Evolutionary conservation across 64 coral and sea anemone genomes (phyloP).

Genomic region (Hydrozoanthus tunicans): DNA sequence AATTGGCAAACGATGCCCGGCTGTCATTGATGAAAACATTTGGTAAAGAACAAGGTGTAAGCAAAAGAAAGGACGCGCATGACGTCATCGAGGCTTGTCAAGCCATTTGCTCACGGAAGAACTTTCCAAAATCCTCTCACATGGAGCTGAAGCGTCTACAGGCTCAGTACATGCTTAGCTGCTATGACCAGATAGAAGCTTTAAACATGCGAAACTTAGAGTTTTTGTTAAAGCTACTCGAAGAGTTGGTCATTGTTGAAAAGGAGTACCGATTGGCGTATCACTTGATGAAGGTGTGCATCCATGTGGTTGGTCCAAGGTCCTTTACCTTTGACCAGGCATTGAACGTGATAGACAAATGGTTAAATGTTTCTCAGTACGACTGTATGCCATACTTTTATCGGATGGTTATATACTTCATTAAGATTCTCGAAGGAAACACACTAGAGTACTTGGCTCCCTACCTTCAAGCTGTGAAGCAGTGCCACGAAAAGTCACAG

Average conservation of each 20-base stretch:
- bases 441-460: constrained; percentile 23
- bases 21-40: constrained; percentile 57
- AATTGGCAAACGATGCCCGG: constrained; percentile 2
- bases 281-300: constrained; percentile 73
- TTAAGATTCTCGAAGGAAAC: constrained; percentile 73
- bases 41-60: background rate
- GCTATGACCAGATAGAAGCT: constrained; percentile 50
- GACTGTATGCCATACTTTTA: constrained; percentile 63
- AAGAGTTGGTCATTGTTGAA: constrained; percentile 52
- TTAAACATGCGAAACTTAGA: constrained; percentile 25
- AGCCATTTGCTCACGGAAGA: constrained; percentile 50
- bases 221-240: constrained; percentile 62
- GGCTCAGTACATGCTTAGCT: constrained; percentile 63
- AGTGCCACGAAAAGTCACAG: constrained; percentile 65
- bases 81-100: constrained; percentile 68
- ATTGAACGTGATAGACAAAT: constrained; percentile 43
- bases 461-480: constrained; percentile 27
- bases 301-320: constrained; percentile 58
- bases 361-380: constrained; percentile 28
- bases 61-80: constrained; percentile 19
- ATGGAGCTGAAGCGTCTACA: constrained; percentile 68
- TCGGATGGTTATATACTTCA: constrained; percentile 74
- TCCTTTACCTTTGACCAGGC: constrained; percentile 65
- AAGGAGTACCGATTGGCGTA: constrained; percentile 47
- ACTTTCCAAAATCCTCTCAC: constrained; percentile 64